Percentiles rank a stretch among this genome's conserved stretches.
These are phyloP conservation scores for Beris chalybata DNA, from an alignment of 2,888 invertebrate species.

Conservation along the genomic window DNA sequence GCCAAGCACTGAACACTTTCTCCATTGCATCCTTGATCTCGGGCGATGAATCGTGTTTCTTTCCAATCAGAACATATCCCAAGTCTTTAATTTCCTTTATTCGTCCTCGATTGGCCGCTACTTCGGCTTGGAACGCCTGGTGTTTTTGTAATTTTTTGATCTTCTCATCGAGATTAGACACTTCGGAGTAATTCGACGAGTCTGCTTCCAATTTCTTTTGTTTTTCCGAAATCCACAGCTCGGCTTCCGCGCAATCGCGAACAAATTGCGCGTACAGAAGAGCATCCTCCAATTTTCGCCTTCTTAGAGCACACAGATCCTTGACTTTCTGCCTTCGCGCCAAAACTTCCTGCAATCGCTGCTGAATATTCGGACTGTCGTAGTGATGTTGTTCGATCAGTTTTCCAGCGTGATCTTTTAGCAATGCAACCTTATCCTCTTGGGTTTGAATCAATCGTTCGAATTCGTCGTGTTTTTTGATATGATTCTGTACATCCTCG, in stretches of 20 bases:
- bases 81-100: conserved; percentile 78
- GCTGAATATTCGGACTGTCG: conserved; percentile 78
- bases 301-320: conserved; percentile 68
- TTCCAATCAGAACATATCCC: conserved; percentile 69
- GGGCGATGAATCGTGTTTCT: conserved; percentile 70
- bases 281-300: conserved; percentile 72
- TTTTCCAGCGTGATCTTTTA: conserved; percentile 84
- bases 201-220: conserved; percentile 83
- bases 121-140: conserved; percentile 91
- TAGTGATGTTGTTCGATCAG: conserved; percentile 89
- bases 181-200: conserved; percentile 65
- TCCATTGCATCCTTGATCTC: conserved; percentile 72
- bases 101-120: conserved; percentile 82
- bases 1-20: conserved; percentile 74
- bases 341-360: conserved; percentile 74
- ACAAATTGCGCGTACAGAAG: conserved; percentile 87
- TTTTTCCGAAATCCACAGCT: conserved; percentile 90
- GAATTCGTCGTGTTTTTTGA: conserved; percentile 94
- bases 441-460: conserved; percentile 83
- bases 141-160: conserved; percentile 93
- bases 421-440: conserved; percentile 81
- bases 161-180: conserved; percentile 88
- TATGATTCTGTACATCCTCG: conserved; percentile 85
- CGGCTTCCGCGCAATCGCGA: conserved; percentile 87
- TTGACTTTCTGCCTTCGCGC: conserved; percentile 67